These are phyloP conservation scores for Nemoura dubitans DNA, from an alignment of 2,888 invertebrate species.

Conservation along the genomic window DNA sequence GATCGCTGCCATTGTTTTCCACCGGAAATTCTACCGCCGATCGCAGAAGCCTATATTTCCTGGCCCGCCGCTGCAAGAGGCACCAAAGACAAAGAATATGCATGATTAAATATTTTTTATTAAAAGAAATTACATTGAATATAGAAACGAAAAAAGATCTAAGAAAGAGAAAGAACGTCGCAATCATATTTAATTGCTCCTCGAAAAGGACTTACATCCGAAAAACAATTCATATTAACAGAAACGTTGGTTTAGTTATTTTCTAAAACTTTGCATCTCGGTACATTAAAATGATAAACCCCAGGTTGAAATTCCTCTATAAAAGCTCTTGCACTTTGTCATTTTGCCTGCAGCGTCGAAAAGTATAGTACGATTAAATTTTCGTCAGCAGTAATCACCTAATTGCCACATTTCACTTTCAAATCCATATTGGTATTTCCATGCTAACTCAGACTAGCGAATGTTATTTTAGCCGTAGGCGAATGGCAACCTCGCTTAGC, in stretches of 20 bases:
- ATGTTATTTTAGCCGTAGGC: not conserved
- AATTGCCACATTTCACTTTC: not conserved
- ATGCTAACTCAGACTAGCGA: not conserved
- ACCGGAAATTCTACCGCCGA: not conserved
- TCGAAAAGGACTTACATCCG: not conserved
- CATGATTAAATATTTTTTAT: not conserved
- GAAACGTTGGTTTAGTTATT: too few relatives aligned
- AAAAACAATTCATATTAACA: not conserved
- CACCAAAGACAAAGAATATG: not conserved
- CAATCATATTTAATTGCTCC: not conserved
- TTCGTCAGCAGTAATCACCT: not conserved
- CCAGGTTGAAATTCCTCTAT: too few relatives aligned
- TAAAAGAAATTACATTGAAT: not conserved
- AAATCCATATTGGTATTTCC: not conserved
- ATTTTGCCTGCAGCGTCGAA: not conserved
- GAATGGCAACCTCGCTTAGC: not conserved
- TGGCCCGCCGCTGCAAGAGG: not conserved
- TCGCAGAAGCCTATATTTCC: not conserved
- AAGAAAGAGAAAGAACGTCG: not conserved
- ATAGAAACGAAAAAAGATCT: not conserved
- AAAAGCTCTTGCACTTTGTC: not conserved
- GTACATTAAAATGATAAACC: too few relatives aligned
- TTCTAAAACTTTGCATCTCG: too few relatives aligned
- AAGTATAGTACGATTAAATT: not conserved
- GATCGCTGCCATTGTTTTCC: not conserved